Evolutionary conservation across 2,888 invertebrate species (phyloP).

Genomic region (Noctuana brunneofusca): DNA sequence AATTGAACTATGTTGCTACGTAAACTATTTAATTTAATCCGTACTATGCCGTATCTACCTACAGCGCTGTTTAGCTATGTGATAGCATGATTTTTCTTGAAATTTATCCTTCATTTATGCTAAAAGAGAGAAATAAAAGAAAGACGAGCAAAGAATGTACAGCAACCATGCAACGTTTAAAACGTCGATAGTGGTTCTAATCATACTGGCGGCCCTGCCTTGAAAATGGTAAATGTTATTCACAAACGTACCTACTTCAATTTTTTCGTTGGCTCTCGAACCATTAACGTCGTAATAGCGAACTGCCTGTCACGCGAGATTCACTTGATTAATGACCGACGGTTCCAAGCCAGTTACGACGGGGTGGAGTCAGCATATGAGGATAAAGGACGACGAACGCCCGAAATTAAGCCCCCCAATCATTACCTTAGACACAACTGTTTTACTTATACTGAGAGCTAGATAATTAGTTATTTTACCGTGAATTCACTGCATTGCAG

Average conservation of each 20-base stretch:
- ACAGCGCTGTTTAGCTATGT: too few species aligned
- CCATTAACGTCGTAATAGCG: conserved; percentile 3
- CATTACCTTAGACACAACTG: too few species aligned
- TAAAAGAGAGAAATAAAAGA: too few species aligned
- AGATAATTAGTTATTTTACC: too few species aligned
- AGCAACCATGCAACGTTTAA: neutral
- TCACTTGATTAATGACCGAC: conserved; percentile 8
- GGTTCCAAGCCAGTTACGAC: neutral
- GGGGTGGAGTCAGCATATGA: neutral
- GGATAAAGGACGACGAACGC: neutral
- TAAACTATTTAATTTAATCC: too few species aligned
- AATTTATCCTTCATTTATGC: too few species aligned
- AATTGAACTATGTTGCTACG: too few species aligned
- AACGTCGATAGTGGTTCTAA: neutral
- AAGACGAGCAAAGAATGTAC: neutral
- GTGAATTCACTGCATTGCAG: too few species aligned
- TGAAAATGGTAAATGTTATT: neutral
- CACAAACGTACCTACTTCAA: neutral
- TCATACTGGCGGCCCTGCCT: neutral
- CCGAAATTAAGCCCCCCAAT: neutral
- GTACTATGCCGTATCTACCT: too few species aligned
- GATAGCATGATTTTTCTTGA: too few species aligned
- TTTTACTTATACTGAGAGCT: too few species aligned
- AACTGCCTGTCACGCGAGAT: conserved; percentile 16
- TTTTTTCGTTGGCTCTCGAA: conserved; percentile 1